phyloP scores from a whole-genome alignment of 1,140 invertebrate species.

The Drosophila mojavensis region DNA sequence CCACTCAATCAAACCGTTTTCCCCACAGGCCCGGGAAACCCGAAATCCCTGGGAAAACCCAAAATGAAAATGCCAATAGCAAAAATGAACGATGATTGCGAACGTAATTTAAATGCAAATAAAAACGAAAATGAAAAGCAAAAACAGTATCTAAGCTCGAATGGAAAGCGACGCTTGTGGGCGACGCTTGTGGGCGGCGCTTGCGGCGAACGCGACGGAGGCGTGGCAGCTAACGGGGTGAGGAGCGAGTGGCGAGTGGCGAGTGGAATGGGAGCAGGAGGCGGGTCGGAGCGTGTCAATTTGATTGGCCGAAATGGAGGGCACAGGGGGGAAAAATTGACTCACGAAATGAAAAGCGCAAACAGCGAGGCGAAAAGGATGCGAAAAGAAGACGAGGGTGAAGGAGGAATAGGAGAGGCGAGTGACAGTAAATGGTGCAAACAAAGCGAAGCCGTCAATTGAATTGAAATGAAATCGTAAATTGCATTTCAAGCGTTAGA shows the following conservation, averaged over 20 bases:
- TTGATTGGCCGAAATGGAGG: constrained; percentile 57
- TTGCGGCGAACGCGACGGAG: constrained; percentile 11
- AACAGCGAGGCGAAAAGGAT: not conserved
- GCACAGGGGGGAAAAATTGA: constrained; percentile 7
- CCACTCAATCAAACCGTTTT: constrained; percentile 7
- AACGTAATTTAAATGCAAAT: constrained; percentile 76
- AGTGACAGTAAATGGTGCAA: not conserved
- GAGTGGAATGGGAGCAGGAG: not conserved
- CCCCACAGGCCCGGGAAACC: constrained; percentile 22
- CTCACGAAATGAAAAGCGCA: constrained; percentile 34
- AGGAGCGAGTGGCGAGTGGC: not conserved
- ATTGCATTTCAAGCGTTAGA: constrained; percentile 43
- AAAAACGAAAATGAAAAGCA: constrained; percentile 46
- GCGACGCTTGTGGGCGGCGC: not conserved
- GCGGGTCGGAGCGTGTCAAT: constrained; percentile 62
- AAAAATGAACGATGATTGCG: constrained; percentile 44
- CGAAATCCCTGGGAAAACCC: constrained; percentile 51
- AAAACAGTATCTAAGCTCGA: constrained; percentile 52
- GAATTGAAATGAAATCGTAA: constrained; percentile 49
- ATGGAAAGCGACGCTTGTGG: constrained; percentile 37
- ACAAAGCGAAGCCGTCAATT: constrained; percentile 25
- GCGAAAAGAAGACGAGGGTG: not conserved
- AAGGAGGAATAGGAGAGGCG: not conserved
- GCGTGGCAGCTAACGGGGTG: constrained; percentile 33
- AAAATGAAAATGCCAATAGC: constrained; percentile 24